Percentiles rank a stretch among this genome's conserved stretches.
These are phyloP conservation scores for Sciurus carolinensis DNA, from an alignment of 2,797 vertebrate species.

Conservation along the genomic window DNA sequence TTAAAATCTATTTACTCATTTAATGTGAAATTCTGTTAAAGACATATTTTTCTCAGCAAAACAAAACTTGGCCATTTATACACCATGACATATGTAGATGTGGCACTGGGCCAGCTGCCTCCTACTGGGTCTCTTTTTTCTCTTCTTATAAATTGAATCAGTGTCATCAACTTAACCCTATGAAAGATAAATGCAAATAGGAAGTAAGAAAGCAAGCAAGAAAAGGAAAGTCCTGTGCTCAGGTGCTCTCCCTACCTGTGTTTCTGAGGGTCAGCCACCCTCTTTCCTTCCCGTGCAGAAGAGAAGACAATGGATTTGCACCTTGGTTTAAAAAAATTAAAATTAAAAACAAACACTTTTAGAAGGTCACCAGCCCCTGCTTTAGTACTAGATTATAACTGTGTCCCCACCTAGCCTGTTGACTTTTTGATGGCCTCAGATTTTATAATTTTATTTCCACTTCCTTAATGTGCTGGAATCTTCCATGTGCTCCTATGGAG, in stretches of 20 bases:
- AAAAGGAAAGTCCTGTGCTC: background rate
- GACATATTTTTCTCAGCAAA: background rate
- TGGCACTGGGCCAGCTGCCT: background rate
- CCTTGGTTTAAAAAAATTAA: background rate
- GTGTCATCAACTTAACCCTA: background rate
- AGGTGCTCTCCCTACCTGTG: background rate
- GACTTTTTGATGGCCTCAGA: background rate
- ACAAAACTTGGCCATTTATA: background rate
- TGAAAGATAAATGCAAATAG: background rate
- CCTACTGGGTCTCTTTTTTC: accelerated
- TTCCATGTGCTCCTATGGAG: background rate
- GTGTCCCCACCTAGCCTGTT: background rate
- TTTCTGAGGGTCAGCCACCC: background rate
- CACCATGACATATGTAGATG: accelerated
- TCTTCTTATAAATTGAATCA: background rate
- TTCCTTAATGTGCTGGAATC: no score
- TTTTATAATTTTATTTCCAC: background rate
- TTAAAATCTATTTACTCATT: conserved; percentile 20
- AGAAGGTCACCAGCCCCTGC: background rate
- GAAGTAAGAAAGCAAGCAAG: background rate
- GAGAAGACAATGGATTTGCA: background rate
- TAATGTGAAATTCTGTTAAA: background rate
- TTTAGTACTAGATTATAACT: background rate
- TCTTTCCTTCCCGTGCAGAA: background rate
- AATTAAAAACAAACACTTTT: background rate